A percentile compares a stretch with the other conserved stretches of the same genome.
phyloP scores from a whole-genome alignment of 2,888 invertebrate genomes.

The Drosophila neotestacea region DNA sequence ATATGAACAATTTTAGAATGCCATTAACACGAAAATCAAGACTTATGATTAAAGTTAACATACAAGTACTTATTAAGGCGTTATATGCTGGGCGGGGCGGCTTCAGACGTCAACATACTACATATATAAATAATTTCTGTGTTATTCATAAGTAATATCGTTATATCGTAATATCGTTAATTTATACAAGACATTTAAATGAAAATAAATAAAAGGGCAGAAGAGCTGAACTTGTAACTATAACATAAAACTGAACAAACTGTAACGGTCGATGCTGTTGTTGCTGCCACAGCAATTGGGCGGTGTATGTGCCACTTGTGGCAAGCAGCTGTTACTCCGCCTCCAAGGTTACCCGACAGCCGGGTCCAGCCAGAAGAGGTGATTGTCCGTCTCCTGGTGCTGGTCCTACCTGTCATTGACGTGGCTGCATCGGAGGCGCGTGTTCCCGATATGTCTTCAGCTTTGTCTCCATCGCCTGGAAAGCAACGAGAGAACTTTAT shows the following conservation, averaged over 20 bases:
- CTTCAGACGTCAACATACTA: conserved; percentile 40
- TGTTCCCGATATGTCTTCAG: conserved; percentile 85
- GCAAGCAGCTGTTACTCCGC: conserved; percentile 39
- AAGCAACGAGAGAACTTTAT: conserved; percentile 34
- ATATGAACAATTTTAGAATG: conserved; percentile 34
- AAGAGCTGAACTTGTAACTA: conserved; percentile 47
- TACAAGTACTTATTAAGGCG: conserved; percentile 53
- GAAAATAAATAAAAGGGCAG: conserved; percentile 61
- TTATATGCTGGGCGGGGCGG: conserved; percentile 46
- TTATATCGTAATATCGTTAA: conserved; percentile 45
- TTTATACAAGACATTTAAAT: conserved; percentile 67
- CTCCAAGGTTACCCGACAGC: conserved; percentile 37
- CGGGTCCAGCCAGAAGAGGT: conserved; percentile 22
- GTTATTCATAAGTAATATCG: conserved; percentile 40
- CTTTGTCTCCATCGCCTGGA: conserved; percentile 85
- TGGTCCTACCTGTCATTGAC: conserved; percentile 82
- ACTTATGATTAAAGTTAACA: conserved; percentile 51
- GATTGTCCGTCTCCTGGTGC: conserved; percentile 4
- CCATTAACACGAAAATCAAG: conserved; percentile 42
- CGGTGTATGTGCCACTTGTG: conserved; percentile 24
- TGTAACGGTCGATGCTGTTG: conserved; percentile 31
- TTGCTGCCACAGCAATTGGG: conserved; percentile 28
- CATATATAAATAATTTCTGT: conserved; percentile 38
- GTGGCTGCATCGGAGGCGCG: conserved; percentile 82
- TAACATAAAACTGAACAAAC: conserved; percentile 54